Evolutionary conservation across 2,797 vertebrate species (phyloP).

Genomic region (Enteromius paludinosus): DNA sequence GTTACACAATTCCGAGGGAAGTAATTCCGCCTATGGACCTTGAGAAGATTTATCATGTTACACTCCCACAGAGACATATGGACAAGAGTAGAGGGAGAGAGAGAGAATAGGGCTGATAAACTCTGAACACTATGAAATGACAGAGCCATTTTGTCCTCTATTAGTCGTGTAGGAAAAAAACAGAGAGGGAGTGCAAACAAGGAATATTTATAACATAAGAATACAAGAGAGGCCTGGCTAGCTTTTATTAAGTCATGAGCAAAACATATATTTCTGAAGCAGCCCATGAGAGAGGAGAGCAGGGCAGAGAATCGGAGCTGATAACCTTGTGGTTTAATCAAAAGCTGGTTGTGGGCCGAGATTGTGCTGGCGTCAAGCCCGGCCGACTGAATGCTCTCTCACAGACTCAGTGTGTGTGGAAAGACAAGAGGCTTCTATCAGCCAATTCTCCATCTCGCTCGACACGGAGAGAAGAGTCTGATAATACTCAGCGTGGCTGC

Average conservation of each 20-base stretch:
- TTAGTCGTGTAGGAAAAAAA: slow-evolving; percentile 53
- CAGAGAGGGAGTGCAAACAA: slow-evolving; percentile 22
- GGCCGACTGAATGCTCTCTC: slow-evolving; percentile 1
- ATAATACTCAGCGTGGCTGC: background rate
- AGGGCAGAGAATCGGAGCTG: slow-evolving; percentile 21
- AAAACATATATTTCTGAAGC: slow-evolving; percentile 25
- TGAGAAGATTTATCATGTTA: slow-evolving; percentile 57
- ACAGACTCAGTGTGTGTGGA: slow-evolving; percentile 37
- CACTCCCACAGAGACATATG: slow-evolving; percentile 28
- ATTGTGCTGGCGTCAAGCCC: slow-evolving; percentile 48
- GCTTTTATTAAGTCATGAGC: slow-evolving; percentile 50
- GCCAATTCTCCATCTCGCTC: slow-evolving; percentile 19
- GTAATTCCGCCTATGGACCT: slow-evolving; percentile 56
- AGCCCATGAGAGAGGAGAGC: background rate
- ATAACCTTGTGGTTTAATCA: slow-evolving; percentile 53
- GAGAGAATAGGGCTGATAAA: slow-evolving; percentile 50
- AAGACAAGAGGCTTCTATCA: slow-evolving; percentile 44
- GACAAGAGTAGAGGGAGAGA: slow-evolving; percentile 20
- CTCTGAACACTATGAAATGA: slow-evolving; percentile 47
- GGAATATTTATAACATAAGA: slow-evolving; percentile 55
- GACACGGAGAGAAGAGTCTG: background rate
- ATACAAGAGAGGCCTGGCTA: slow-evolving; percentile 46
- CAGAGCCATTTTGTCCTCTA: slow-evolving; percentile 55
- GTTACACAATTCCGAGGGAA: slow-evolving; percentile 56
- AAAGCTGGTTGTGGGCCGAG: slow-evolving; percentile 46